Base-by-base conservation (phyloP, 2,888 invertebrate genomes). In the Drosophila anomelani region DNA sequence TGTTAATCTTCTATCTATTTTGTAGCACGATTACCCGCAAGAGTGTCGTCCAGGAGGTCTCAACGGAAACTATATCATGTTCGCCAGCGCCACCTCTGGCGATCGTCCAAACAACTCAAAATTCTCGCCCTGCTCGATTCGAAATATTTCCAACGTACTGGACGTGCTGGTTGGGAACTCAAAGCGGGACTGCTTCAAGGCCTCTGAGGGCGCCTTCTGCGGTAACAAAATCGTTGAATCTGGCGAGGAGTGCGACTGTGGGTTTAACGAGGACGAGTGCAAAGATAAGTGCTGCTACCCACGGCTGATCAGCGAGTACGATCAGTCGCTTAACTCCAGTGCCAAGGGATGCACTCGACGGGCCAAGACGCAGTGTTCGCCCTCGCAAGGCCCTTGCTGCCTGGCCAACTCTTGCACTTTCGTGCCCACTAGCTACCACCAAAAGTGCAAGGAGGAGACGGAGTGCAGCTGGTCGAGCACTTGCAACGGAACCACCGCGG, bases 41-140 rank as follows among this genome's bases (percentile, higher is more conserved):
- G 96, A 97, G 88, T 97, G 97, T 92, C 95, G 98, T 73, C 97
- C 98, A 1, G 98, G 98, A 68, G 97, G 98, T 10, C 94, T 96
- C 39, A 95, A 95, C 78, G 99, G 99, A 64, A 99, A 99, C 94
- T 99, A 95, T 93, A 99, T 99, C 89, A 99, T 99, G 99, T 99
- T 99, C 93, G 98, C 99, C 17, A 98, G 98, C 56, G 99, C 99
- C 10, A 99, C 99, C 0, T 98, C 98, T 75, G 99, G 99, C 57
- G 99, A 99, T 93, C 95, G 98, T 61, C 97, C 97, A 12, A 99
- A 99, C 94, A 99, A 99, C 93, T 98, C 98, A 89, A 96, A 97
- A 91, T 99, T 99, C 94, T 98, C 98, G 0, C 94, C 95, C 23
- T 99, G 99, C 93, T 98, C 98, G 86, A 95, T 98, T 75, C 96